Evolutionary conservation across 2,888 invertebrate genomes (phyloP), one percentile per base, ranked within the genome.

Genomic region (Euspilapteryx auroguttella): DNA sequence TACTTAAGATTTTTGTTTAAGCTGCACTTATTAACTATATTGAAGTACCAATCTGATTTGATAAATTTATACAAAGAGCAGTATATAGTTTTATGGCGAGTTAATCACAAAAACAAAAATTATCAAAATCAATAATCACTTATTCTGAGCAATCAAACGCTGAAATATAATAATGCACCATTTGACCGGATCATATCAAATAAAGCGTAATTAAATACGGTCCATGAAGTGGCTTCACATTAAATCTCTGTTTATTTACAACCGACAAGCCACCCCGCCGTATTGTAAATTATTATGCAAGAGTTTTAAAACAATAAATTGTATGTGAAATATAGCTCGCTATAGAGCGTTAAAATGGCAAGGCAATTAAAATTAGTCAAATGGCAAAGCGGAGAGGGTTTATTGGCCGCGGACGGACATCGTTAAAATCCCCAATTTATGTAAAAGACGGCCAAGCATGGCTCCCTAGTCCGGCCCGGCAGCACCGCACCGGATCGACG

Each of bases 301-400:
- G 42, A 49, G 49, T 53, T 55, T 56, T 49, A 50, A 53, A 58
- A 53, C 57, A 45, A 61, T 62, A 58, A 61, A 61, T 48, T 52
- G 40, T 49, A 42, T 47, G 47, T 62, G 49, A 56, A 56, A 57
- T 55, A 56, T 51, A 48, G 46, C 42, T 42, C 45, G 49, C 44
- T 45, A 47, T 36, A 40, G 45, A 44, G 49, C 42, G 47, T 61
- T 55, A 63, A 64, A 61, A 59, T 54, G 42, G 47, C 43, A 47
- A 42, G 49, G 55, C 50, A 55, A 62, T 64, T 61, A 63, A 66
- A 65, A 64, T 65, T 63, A 62, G 57, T 58, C 50, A 59, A 65
- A 64, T 47, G 47, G 57, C 49, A 51, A 57, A 53, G 49, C 47
- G 42, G 46, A 46, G 49, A 49, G 49, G 49, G 44, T 64, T 66